phyloP scores from a whole-genome alignment of 64 coral and sea anemone species.

The Porites lutea region DNA sequence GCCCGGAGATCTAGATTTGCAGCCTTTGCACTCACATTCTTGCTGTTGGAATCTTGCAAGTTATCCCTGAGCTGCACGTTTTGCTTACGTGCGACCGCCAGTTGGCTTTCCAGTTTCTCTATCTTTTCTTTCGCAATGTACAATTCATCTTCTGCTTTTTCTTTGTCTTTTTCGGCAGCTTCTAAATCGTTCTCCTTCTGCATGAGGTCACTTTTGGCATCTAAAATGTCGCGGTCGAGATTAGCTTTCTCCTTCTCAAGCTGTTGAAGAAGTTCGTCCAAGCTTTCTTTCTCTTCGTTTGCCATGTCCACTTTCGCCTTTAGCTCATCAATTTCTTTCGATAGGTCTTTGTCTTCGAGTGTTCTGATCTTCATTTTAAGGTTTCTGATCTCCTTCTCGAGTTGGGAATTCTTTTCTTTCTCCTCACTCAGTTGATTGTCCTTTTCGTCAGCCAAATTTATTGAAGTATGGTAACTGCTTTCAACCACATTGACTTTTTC shows the following conservation, averaged over 20 bases:
- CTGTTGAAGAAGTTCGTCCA: slow-evolving; percentile 66
- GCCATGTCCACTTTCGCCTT: slow-evolving; percentile 86
- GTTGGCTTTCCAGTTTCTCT: slow-evolving; percentile 85
- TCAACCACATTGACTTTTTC: slow-evolving; percentile 76
- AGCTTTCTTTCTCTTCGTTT: slow-evolving; percentile 63
- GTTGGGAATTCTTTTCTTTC: slow-evolving; percentile 66
- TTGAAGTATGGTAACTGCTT: slow-evolving; percentile 74
- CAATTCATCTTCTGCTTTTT: slow-evolving; percentile 88
- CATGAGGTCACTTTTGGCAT: slow-evolving; percentile 60
- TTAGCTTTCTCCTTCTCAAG: slow-evolving; percentile 84
- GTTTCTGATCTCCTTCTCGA: slow-evolving; percentile 71
- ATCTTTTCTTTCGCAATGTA: slow-evolving; percentile 76
- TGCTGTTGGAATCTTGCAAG: slow-evolving; percentile 81
- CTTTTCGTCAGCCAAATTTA: slow-evolving; percentile 55
- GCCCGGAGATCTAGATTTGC: slow-evolving; percentile 65
- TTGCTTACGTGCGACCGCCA: slow-evolving; percentile 80
- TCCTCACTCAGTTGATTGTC: slow-evolving; percentile 68
- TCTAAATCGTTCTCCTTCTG: slow-evolving; percentile 87
- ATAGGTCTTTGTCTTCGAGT: slow-evolving; percentile 77
- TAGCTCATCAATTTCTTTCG: slow-evolving; percentile 82
- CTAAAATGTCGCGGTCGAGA: slow-evolving; percentile 78
- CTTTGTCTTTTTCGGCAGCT: slow-evolving; percentile 77
- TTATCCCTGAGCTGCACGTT: slow-evolving; percentile 86
- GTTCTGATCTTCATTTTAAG: slow-evolving; percentile 67
- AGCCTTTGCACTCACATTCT: slow-evolving; percentile 82